These are phyloP conservation scores for Holacanthella duospinosa DNA, from an alignment of 2,888 invertebrate species.

Conservation along the genomic window DNA sequence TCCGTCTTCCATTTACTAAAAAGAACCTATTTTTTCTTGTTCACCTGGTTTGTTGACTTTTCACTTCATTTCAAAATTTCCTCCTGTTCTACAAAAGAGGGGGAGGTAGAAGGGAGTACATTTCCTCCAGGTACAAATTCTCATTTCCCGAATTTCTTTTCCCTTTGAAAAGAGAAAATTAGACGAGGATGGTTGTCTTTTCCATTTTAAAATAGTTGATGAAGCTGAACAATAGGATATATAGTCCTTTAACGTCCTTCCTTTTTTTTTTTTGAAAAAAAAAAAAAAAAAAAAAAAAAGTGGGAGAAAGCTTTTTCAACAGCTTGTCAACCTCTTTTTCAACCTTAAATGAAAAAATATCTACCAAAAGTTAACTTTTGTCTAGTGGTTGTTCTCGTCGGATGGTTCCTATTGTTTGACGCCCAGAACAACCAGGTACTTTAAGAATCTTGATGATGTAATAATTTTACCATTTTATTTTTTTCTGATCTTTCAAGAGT, in stretches of 20 bases:
- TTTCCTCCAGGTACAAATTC: neutral
- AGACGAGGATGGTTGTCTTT: too few relatives aligned
- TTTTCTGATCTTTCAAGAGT: too few relatives aligned
- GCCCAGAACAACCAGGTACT: neutral
- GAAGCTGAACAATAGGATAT: too few relatives aligned
- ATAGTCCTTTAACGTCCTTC: too few relatives aligned
- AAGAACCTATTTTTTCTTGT: neutral
- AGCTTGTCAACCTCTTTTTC: too few relatives aligned
- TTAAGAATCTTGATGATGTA: too few relatives aligned
- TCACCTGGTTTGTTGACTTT: neutral
- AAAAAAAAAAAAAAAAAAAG: neutral
- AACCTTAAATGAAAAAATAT: neutral
- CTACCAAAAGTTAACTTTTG: neutral
- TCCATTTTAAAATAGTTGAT: too few relatives aligned
- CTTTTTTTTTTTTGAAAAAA: neutral
- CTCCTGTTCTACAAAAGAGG: neutral
- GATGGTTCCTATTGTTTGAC: neutral
- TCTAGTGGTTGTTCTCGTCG: neutral
- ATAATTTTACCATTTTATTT: too few relatives aligned
- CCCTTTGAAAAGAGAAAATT: too few relatives aligned
- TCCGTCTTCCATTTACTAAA: neutral
- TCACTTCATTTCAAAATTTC: neutral
- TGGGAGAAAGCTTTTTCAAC: neutral
- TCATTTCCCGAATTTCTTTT: too few relatives aligned
- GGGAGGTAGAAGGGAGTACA: too few relatives aligned